A percentile compares a stretch with the other conserved stretches of the same genome.
phyloP scores from a whole-genome alignment of 2,888 invertebrate genomes.

The Leptopilina myrica region DNA sequence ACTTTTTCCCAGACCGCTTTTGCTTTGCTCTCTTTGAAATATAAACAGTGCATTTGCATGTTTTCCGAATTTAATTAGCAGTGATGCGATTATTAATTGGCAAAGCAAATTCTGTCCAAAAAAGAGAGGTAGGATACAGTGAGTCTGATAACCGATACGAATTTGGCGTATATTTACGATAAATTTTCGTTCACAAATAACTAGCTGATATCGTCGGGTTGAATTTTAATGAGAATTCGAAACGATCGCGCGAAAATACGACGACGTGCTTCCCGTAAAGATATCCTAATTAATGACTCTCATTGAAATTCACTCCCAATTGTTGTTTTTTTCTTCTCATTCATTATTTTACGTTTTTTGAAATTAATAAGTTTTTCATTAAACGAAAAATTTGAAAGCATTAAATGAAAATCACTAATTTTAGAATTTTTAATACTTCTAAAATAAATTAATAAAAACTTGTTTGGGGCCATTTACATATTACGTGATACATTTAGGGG shows the following conservation, averaged over 20 bases:
- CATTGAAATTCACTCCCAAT: slow-evolving; percentile 33
- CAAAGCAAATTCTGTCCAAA: slow-evolving; percentile 30
- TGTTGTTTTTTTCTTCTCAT: slow-evolving; percentile 40
- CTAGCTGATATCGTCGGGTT: slow-evolving; percentile 59
- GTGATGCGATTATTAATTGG: slow-evolving; percentile 75
- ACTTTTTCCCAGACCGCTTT: slow-evolving; percentile 47
- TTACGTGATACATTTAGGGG: too few relatives aligned
- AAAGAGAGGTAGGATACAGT: not conserved
- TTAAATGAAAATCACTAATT: too few relatives aligned
- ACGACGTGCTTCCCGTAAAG: slow-evolving; percentile 17
- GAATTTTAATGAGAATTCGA: slow-evolving; percentile 62
- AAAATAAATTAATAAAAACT: too few relatives aligned
- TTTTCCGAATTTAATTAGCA: slow-evolving; percentile 76
- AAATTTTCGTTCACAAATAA: slow-evolving; percentile 67
- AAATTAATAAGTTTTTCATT: not conserved
- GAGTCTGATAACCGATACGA: slow-evolving; percentile 21
- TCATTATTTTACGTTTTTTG: slow-evolving; percentile 47
- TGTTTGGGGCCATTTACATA: too few relatives aligned
- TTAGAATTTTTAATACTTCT: too few relatives aligned
- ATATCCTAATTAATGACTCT: slow-evolving; percentile 15
- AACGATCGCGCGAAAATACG: slow-evolving; percentile 33
- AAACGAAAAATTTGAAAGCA: too few relatives aligned
- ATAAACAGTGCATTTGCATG: slow-evolving; percentile 74
- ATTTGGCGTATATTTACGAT: slow-evolving; percentile 61
- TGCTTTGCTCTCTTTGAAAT: slow-evolving; percentile 62